Percentiles rank a stretch among this genome's conserved stretches.
These are phyloP conservation scores for Morone saxatilis DNA, from an alignment of 2,113 vertebrate species.

Conservation along the genomic window DNA sequence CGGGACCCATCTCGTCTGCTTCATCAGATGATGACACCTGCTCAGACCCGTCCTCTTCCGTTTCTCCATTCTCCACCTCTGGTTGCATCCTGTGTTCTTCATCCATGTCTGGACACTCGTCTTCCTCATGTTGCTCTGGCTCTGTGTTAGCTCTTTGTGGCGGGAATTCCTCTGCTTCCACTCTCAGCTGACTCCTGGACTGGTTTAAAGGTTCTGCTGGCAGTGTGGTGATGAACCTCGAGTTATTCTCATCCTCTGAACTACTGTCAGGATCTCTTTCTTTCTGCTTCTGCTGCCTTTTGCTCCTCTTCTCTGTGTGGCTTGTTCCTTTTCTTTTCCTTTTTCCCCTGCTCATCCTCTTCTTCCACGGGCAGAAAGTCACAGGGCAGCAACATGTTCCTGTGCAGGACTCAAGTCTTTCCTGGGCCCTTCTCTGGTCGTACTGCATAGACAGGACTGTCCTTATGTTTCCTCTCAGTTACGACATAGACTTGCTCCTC, in stretches of 20 bases:
- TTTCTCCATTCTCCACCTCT: background rate
- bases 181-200: background rate
- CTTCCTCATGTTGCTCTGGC: background rate
- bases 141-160: background rate
- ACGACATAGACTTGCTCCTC: background rate
- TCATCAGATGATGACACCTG: too few relatives aligned
- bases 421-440: background rate
- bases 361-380: background rate
- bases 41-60: background rate
- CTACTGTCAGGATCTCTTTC: background rate
- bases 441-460: background rate
- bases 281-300: background rate
- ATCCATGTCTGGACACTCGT: background rate
- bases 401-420: background rate
- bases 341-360: background rate
- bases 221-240: background rate
- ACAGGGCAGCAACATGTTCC: conserved; percentile 9
- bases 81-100: background rate
- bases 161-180: background rate
- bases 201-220: background rate
- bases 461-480: background rate
- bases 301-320: background rate
- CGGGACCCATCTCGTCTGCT: too few relatives aligned
- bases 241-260: background rate
- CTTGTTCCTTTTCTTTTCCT: background rate